Base-by-base conservation (phyloP, 35 echinoderm and acorn worm species). In the Strongylocentrotus purpuratus region DNA sequence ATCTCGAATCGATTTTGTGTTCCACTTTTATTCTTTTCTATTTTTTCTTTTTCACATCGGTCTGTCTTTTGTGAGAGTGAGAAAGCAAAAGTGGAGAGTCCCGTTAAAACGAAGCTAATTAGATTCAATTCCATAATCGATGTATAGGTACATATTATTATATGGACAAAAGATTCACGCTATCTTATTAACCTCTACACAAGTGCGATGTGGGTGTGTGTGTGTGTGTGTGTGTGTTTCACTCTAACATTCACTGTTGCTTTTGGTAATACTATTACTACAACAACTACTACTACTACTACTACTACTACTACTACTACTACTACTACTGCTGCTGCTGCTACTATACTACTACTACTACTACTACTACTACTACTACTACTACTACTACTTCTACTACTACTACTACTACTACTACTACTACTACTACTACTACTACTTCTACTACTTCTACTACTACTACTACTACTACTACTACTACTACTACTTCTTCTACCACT, bases 91-190 rank as follows among this genome's bases (percentile, higher is more conserved):
- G 33, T 89, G 87, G 25, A 18, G 87, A 89, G 33, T 17, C 33
- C 32, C 33, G 32, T 46, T 89, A 28, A 89, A 89, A 89, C 32
- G 87, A 89, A 89, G 87, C 87, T 89, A 89, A 89, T 89, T 89
- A 89, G 87, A 89, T 89, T 8, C 87, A 41, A 89, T 88, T 33
- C 28, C 7, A n/a, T 89, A 89, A 89, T 89, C 87, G 87, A 89
- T 89, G 87, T 45, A 18, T 45, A 25, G 45, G 45, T 46, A 89
- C 33, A 89, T 41, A 89, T 45, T 89, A 89, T 41, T 0, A 33
- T 45, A 28, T 25, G 33, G 7, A 89, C 87, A 89, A 89, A 89
- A 28, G 87, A 4, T 33, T 4, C 33, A 89, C 45, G 32, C 18
- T 89, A 89, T 89, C n/a, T 35, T 33, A 46, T 89, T n/a, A 15